Base-by-base conservation (phyloP, 2,797 vertebrate genomes). In the Xiphorhynchus erythropygius region DNA sequence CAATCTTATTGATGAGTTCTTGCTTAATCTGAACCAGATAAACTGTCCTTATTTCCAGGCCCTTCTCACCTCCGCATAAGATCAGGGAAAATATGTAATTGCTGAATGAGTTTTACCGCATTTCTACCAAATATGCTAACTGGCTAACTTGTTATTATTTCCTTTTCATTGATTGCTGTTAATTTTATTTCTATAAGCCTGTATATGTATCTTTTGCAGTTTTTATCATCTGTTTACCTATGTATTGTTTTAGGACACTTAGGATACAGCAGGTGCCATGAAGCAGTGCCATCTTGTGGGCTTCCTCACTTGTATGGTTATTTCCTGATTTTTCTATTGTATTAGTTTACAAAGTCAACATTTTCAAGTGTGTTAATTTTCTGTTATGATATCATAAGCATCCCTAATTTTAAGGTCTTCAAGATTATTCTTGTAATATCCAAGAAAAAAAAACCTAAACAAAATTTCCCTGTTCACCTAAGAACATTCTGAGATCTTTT, bases 241-340 rank as follows among this genome's bases (percentile, higher is more conserved):
- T 44, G 82, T 64, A 19, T 27, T 53, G 8, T 25, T 81, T 68
- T 22, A 64, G 49, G 32, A 64, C 8, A 7, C 9, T 7, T 7
- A 28, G 15, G 65, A 60, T 33, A 14, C 30, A 67, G 30, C 14
- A 1, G 17, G 67, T 78, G 32, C 10, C 55, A 68, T 85, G 71
- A 92, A 94, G 84, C 53, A 94, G 86, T 94, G 96, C 96, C 97
- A 97, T 88, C 97, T 96, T 75, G 95, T 97, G 97, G 96, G 64
- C 19, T 12, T 32, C 27, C 13, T 44, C 28, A 56, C 33, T 69
- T 86, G 10, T 17, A 25, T 23, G 55, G 27, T 11, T 57, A 32
- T 86, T 71, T 70, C 62, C 11, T n/a, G 10, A 50, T 42, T 81
- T 87, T 87, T 84, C 28, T 42, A 16, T 28, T 60, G 1, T 2